Conservation (phyloP, 2,113 vertebrate species). For the Neoarius graeffei region DNA sequence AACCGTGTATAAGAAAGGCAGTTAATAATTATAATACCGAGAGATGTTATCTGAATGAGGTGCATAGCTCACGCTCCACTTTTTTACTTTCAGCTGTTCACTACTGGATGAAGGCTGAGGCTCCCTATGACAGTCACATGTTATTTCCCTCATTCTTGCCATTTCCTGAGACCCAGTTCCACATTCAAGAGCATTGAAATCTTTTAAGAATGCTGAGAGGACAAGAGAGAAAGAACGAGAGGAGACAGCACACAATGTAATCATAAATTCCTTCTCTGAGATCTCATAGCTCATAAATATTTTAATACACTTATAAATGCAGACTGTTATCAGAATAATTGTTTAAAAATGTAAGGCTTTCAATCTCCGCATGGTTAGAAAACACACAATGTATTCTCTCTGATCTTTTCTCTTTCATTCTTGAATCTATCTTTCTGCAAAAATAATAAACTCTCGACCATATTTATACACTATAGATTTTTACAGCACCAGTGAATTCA, state of each 20-base stretch:
- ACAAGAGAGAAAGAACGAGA: slow-evolving; percentile 3
- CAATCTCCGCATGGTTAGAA: not conserved
- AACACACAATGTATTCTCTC: not conserved
- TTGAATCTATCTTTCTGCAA: not conserved
- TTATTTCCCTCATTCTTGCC: not conserved
- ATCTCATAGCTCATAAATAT: not conserved
- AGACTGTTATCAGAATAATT: not conserved
- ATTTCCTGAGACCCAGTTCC: slow-evolving; percentile 52
- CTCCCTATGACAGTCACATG: slow-evolving; percentile 72
- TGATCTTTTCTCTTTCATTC: not conserved
- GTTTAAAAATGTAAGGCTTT: not conserved
- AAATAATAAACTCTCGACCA: not conserved
- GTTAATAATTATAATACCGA: slow-evolving; percentile 75
- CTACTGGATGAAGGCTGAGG: slow-evolving; percentile 82
- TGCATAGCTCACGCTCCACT: slow-evolving; percentile 83
- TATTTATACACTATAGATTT: not conserved
- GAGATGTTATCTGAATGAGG: slow-evolving; percentile 86
- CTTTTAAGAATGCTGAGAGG: slow-evolving; percentile 83
- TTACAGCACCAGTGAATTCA: not conserved
- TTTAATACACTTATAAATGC: not conserved
- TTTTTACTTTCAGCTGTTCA: slow-evolving; percentile 69
- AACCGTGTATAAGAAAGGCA: not conserved
- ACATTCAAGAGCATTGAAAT: slow-evolving; percentile 90
- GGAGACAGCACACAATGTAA: not conserved
- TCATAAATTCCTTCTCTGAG: not conserved